phyloP scores from a whole-genome alignment of 1,140 invertebrate species.

The Platorchestia sp. region DNA sequence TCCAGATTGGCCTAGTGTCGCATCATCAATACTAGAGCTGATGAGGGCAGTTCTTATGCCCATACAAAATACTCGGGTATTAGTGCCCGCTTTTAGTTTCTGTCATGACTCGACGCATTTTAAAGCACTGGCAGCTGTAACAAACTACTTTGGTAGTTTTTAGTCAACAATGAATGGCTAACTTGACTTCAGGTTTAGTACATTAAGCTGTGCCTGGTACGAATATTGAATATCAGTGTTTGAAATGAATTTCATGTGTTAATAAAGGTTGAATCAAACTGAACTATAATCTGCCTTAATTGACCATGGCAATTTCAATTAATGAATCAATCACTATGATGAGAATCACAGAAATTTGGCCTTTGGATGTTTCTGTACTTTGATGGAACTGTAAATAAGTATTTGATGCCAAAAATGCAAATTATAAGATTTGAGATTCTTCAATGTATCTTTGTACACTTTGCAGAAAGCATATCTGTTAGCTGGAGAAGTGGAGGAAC shows the following conservation, averaged over 20 bases:
- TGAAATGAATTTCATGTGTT: neutral
- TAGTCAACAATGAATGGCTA: neutral
- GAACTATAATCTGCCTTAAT: neutral
- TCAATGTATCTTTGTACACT: neutral
- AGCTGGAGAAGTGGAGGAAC: neutral
- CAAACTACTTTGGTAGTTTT: neutral
- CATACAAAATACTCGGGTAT: neutral
- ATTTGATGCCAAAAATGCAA: neutral
- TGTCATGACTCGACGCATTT: neutral
- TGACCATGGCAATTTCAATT: neutral
- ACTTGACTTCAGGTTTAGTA: neutral
- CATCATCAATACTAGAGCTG: neutral
- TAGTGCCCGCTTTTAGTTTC: neutral
- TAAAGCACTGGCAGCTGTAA: neutral
- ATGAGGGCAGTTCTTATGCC: neutral
- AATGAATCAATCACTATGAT: neutral
- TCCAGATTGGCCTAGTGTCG: neutral
- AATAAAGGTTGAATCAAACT: neutral
- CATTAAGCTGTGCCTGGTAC: neutral
- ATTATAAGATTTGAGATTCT: neutral
- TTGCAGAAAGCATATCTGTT: neutral
- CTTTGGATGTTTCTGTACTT: neutral
- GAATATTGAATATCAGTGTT: neutral
- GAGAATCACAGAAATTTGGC: neutral
- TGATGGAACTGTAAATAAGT: neutral